Percentiles rank a stretch among this genome's conserved stretches.
These are phyloP conservation scores for Spodoptera frugiperda DNA, from an alignment of 1,140 invertebrate species.

Conservation along the genomic window DNA sequence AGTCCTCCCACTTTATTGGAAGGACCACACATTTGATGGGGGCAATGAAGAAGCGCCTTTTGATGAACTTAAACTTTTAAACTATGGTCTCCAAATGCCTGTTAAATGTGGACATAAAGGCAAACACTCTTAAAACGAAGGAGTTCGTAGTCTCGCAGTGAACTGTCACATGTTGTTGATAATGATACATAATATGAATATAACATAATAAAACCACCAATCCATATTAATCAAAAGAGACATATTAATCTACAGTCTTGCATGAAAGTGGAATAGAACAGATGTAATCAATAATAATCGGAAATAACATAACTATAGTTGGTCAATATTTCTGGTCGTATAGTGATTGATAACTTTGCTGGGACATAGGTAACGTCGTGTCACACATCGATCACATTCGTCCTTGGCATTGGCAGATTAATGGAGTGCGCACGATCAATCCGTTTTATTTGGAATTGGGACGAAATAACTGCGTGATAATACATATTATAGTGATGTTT, in stretches of 20 bases:
- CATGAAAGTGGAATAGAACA: constrained; percentile 17
- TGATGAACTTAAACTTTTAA: no score
- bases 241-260: neutral
- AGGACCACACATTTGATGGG: no score
- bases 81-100: no score
- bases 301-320: constrained; percentile 16
- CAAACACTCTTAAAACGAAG: no score
- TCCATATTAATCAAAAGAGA: neutral
- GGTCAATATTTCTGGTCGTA: constrained; percentile 28
- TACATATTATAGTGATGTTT: constrained; percentile 18
- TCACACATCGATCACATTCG: constrained; percentile 55
- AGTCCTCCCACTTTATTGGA: no score
- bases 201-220: neutral
- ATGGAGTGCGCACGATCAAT: constrained; percentile 47
- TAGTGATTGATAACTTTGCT: constrained; percentile 53
- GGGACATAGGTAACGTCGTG: constrained; percentile 57
- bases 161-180: no score
- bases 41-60: no score
- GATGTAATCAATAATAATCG: constrained; percentile 29
- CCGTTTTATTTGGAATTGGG: constrained; percentile 37
- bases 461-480: constrained; percentile 23
- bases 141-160: no score
- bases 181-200: neutral
- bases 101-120: no score
- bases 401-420: constrained; percentile 58